phyloP scores from a whole-genome alignment of 2,888 invertebrate species.

The Ormyrus pomaceus region DNA sequence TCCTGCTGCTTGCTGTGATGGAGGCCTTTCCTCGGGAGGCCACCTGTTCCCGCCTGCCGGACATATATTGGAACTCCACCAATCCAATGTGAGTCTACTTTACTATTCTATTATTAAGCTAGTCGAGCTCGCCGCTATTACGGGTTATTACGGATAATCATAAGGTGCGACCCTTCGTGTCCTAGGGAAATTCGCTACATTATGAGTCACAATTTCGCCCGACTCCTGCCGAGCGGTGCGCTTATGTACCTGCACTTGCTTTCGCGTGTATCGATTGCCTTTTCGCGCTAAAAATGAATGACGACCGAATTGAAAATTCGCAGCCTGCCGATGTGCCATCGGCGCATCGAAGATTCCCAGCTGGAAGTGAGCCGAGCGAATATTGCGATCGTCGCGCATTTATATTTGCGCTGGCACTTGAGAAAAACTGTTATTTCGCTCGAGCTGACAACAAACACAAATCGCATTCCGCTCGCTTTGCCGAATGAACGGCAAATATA shows the following conservation, averaged over 20 bases:
- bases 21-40: conserved; percentile 77
- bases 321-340: too few relatives aligned
- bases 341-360: not conserved
- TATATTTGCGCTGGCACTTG: not conserved
- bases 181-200: conserved; percentile 27
- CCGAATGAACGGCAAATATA: not conserved
- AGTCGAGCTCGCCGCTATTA: conserved; percentile 2
- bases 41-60: conserved; percentile 76
- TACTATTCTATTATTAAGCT: not conserved
- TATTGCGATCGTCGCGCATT: not conserved
- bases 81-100: conserved; percentile 78
- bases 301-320: too few relatives aligned
- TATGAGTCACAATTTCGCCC: conserved; percentile 31
- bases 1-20: conserved; percentile 77
- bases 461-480: not conserved
- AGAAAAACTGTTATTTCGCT: not conserved
- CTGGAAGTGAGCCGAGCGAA: not conserved
- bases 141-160: conserved; percentile 40
- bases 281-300: too few relatives aligned
- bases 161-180: conserved; percentile 4
- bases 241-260: too few relatives aligned
- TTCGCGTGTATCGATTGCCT: too few relatives aligned
- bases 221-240: conserved; percentile 18
- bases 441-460: not conserved
- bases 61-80: conserved; percentile 79